Base-by-base conservation (phyloP, 2,888 invertebrate species). In the Tigriopus californicus region DNA sequence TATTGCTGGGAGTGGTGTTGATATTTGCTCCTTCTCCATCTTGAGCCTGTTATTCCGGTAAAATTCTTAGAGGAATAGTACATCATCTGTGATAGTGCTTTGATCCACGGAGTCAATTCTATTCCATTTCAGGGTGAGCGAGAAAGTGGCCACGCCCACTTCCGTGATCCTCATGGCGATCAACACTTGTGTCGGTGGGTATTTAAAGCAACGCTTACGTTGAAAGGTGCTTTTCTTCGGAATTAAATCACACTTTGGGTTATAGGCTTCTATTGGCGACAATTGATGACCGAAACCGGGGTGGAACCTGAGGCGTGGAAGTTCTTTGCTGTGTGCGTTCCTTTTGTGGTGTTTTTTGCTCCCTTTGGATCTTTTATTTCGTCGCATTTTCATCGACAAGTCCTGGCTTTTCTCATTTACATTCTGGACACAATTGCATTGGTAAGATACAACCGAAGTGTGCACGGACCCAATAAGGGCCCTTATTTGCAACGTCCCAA, bases 21-120 rank as follows among this genome's bases (percentile, higher is more conserved):
- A 58, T 22, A 58, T 58, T 40, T 58, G 58, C 13, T 58, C 58
- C 2, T 58, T 58, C 49, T 58, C 58, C 13, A 58, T 58, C 24
- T 48, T 58, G 15, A 58, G 44, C n/a, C 48, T 58, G 22, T 49
- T 58, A n/a, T 58, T 58, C 24, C 18, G 53, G 53, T 53, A 40
- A n/a, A n/a, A n/a, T n/a, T n/a, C n/a, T n/a, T n/a, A n/a, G n/a
- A n/a, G 4, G 20, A 15, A 25, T 25, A 3, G 25, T 22, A 4
- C 4, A 13, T 5, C n/a, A 24, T 53, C 15, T 40, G 4, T 13
- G 40, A 33, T 40, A n/a, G n/a, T n/a, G 13, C 42, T 42, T 42
- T 42, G 42, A 42, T 42, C 11, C 42, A 42, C 12, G 11, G 42
- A 42, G 11, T n/a, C n/a, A 25, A 13, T 56, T 44, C 13, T 44